Conservation (phyloP, 2,888 invertebrate species). For the Caenorhabditis drosophilae region DNA sequence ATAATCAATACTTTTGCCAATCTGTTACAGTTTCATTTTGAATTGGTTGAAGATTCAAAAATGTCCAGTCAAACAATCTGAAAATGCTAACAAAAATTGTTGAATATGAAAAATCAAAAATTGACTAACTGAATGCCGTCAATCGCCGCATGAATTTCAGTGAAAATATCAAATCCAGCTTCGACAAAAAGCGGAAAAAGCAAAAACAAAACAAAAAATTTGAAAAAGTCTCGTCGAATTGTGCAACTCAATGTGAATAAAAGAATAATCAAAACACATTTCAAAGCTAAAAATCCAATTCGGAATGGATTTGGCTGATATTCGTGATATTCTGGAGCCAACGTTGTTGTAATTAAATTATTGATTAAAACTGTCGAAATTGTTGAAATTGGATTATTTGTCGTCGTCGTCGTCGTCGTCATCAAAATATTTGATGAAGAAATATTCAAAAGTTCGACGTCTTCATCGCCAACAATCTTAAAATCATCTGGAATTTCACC, state of each 20-base stretch:
- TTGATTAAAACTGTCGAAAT: no score
- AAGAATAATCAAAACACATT: constrained; percentile 40
- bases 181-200: constrained; percentile 42
- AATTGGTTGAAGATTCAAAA: constrained; percentile 16
- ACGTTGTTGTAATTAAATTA: background rate
- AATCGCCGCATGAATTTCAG: constrained; percentile 40
- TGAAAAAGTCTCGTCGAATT: constrained; percentile 43
- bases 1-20: constrained; percentile 36
- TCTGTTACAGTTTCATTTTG: constrained; percentile 18
- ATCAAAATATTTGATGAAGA: constrained; percentile 4
- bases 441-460: constrained; percentile 10
- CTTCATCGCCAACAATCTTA: constrained; percentile 10
- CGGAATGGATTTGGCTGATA: constrained; percentile 38
- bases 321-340: background rate
- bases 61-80: constrained; percentile 21
- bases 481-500: constrained; percentile 20
- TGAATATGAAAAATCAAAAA: background rate
- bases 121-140: constrained; percentile 30
- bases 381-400: no score
- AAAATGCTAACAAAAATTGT: constrained; percentile 7
- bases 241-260: constrained; percentile 31
- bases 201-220: constrained; percentile 37
- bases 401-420: constrained; percentile 9
- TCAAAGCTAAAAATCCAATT: constrained; percentile 35
- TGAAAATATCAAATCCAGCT: constrained; percentile 45